Base-by-base conservation (phyloP, 2,888 invertebrate species). In the Dynastes maya region DNA sequence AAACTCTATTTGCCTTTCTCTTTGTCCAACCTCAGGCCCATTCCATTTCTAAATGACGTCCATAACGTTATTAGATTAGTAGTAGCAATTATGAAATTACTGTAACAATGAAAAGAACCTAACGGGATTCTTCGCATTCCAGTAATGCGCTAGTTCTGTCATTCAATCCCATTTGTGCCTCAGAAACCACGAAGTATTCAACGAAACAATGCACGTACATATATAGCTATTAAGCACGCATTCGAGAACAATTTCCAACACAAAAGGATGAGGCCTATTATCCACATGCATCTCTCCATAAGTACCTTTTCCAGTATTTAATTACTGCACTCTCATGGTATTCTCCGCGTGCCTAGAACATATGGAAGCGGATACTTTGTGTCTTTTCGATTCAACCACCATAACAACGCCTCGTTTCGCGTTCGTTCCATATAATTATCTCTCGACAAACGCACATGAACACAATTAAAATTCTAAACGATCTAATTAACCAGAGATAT, bases 391-490 rank as follows among this genome's bases (percentile, higher is more conserved):
- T 27, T 63, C 63, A 32, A 63, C 63, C 63, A 63, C 63, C 32
- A 63, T 32, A 63, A 45, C 45, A 45, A 63, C 63, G 32, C 63
- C 11, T 13, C 32, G 32, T 29, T 63, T 32, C 27, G 27, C 29
- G 13, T 68, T 68, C 45, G 68, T 53, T 51, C 27, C 68, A 53
- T 68, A 68, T 68, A 68, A 68, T 68, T 68, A 68, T 11, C 68
- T 4, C 67, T 68, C 49, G 11, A 37, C 2, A 27, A 49, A 51
- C 68, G 49, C 68, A 68, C 51, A 68, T 68, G 68, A 11, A 29
- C 22, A 51, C 68, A 68, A 68, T 68, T 68, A 68, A 68, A 51
- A 68, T 68, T 68, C 29, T 68, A 68, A 68, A 53, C 51, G 68
- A 13, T 27, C 68, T 53, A 68, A 68, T 68, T 68, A 68, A 68